A percentile compares a stretch with the other conserved stretches of the same genome.
These are phyloP conservation scores for Corythucha ciliata DNA, from an alignment of 2,888 invertebrate species.

Conservation along the genomic window DNA sequence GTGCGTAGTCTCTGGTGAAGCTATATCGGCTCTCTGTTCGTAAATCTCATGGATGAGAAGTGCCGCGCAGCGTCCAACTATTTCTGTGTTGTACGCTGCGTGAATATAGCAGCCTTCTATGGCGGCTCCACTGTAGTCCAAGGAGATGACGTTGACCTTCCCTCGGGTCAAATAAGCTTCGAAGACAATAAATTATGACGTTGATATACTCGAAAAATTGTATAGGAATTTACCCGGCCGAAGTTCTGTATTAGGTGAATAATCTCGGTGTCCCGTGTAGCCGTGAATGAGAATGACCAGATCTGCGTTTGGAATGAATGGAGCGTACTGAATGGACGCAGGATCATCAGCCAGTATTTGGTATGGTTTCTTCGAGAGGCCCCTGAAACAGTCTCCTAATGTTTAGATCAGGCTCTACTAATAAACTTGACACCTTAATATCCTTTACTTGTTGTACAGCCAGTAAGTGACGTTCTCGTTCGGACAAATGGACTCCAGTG, in stretches of 20 bases:
- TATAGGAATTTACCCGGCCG: conserved; percentile 47
- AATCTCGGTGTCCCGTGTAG: conserved; percentile 52
- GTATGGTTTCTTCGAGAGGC: too few relatives aligned
- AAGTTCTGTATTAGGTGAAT: conserved; percentile 51
- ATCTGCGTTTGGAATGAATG: too few relatives aligned
- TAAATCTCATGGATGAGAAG: conserved; percentile 50
- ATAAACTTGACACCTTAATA: too few relatives aligned
- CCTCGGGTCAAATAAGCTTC: conserved; percentile 48
- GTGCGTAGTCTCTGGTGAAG: conserved; percentile 45
- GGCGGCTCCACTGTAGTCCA: conserved; percentile 53
- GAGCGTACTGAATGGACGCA: too few relatives aligned
- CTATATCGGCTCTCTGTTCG: conserved; percentile 38
- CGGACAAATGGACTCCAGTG: too few relatives aligned
- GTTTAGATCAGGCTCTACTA: too few relatives aligned
- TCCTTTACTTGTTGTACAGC: too few relatives aligned
- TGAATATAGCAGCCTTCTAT: conserved; percentile 51
- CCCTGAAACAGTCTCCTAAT: too few relatives aligned
- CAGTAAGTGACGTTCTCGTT: too few relatives aligned
- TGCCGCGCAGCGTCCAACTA: conserved; percentile 52
- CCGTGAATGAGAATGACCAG: conserved; percentile 55
- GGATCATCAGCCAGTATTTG: too few relatives aligned
- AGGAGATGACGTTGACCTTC: conserved; percentile 51
- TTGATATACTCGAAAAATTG: not conserved
- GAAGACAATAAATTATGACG: not conserved
- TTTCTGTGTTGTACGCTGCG: conserved; percentile 49